Evolutionary conservation across 2,797 vertebrate genomes (phyloP).

Genomic region (Hydrophis major): DNA sequence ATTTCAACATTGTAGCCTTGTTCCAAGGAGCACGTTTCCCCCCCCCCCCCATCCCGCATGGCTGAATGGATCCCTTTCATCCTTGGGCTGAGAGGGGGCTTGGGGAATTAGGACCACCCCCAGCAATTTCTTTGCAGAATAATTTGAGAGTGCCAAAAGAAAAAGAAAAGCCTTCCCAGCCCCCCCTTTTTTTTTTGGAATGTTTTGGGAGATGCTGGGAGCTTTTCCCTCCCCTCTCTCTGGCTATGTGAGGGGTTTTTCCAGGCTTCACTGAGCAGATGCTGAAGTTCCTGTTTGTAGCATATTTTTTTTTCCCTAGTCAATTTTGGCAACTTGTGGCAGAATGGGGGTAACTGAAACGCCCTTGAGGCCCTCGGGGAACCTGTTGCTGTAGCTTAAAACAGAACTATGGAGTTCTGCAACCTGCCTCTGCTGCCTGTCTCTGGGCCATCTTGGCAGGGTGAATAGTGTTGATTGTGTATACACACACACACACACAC

Average conservation of each 20-base stretch:
- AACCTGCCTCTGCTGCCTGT: background rate
- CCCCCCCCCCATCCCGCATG: too few relatives aligned
- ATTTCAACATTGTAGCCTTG: background rate
- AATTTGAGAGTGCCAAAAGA: background rate
- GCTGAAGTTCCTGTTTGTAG: background rate
- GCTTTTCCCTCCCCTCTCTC: rapidly evolving
- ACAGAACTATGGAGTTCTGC: background rate
- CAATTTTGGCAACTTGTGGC: background rate
- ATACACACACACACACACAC: background rate
- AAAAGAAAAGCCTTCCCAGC: too few relatives aligned
- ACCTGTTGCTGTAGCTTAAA: too few relatives aligned
- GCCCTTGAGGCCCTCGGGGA: background rate
- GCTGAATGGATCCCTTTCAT: background rate
- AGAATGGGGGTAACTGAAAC: background rate
- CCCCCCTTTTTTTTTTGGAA: too few relatives aligned
- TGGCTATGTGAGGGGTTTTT: background rate
- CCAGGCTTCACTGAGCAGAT: background rate
- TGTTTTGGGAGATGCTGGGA: background rate
- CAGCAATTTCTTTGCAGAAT: background rate
- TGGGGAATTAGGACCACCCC: background rate
- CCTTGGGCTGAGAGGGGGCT: background rate
- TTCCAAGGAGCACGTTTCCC: too few relatives aligned
- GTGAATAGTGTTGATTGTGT: background rate
- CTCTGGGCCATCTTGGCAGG: background rate
- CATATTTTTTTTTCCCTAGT: background rate